Percentiles rank a stretch among this genome's conserved stretches.
phyloP scores from a whole-genome alignment of 2,113 vertebrate genomes.

The Numida meleagris region DNA sequence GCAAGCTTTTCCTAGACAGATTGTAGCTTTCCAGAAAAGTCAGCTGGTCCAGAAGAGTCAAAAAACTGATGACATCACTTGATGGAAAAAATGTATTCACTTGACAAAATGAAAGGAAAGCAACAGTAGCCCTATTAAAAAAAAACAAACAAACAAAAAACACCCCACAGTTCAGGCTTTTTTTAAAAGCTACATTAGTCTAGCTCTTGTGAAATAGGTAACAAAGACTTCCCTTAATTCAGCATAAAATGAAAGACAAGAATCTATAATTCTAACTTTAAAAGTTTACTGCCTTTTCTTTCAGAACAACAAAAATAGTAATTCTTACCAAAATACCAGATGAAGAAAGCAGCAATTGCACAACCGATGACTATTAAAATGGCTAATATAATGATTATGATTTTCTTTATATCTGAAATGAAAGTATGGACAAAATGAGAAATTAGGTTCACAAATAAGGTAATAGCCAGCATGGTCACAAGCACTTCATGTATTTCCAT shows the following conservation, averaged over 20 bases:
- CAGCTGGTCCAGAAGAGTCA: background rate
- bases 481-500: background rate
- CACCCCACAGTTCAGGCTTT: background rate
- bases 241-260: background rate
- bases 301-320: background rate
- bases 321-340: conserved; percentile 81
- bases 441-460: background rate
- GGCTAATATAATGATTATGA: background rate
- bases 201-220: background rate
- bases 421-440: background rate
- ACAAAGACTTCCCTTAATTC: background rate
- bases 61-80: background rate
- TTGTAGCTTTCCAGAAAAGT: background rate
- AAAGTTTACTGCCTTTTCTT: background rate
- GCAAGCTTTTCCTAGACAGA: background rate
- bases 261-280: background rate
- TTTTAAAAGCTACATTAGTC: background rate
- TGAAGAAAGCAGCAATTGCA: conserved; percentile 52
- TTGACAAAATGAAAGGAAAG: background rate
- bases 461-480: background rate
- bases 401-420: conserved; percentile 62
- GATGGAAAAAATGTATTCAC: background rate
- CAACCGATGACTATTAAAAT: conserved; percentile 6
- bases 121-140: background rate
- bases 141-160: background rate